A percentile compares a stretch with the other conserved stretches of the same genome.
Evolutionary conservation across 2,888 invertebrate species (phyloP).

Genomic region (Caenorhabditis macrosperma): DNA sequence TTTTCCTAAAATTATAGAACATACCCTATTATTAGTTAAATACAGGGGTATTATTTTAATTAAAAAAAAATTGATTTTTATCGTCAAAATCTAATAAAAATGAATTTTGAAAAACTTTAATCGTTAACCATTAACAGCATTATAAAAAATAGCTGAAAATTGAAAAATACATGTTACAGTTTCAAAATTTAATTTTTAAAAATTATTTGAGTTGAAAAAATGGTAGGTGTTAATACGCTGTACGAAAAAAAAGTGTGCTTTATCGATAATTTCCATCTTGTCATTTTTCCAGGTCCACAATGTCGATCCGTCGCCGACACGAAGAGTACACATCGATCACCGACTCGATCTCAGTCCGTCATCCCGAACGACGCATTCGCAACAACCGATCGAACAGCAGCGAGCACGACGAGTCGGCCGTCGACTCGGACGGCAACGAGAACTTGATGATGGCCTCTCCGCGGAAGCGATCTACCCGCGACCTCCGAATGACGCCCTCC

Average conservation of each 20-base stretch:
- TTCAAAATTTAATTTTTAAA: too few species aligned
- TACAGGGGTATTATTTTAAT: too few species aligned
- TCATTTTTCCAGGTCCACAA: conserved; percentile 41
- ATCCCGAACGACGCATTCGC: conserved; percentile 54
- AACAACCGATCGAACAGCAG: conserved; percentile 59
- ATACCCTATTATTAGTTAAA: background rate
- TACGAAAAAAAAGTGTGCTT: too few species aligned
- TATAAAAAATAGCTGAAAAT: too few species aligned
- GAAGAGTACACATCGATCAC: conserved; percentile 79
- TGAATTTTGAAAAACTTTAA: too few species aligned
- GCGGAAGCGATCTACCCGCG: conserved; percentile 41
- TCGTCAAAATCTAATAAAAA: too few species aligned
- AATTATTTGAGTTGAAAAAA: too few species aligned
- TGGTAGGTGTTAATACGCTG: too few species aligned
- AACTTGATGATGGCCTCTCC: conserved; percentile 20
- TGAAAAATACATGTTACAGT: too few species aligned
- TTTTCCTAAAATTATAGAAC: background rate
- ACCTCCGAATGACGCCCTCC: conserved; percentile 24
- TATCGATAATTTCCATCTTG: too few species aligned
- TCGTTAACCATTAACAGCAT: too few species aligned
- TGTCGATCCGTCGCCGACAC: conserved; percentile 67
- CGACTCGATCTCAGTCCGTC: conserved; percentile 72
- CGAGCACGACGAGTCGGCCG: conserved; percentile 43
- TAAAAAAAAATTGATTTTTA: too few species aligned
- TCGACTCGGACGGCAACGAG: conserved; percentile 39